phyloP scores from a whole-genome alignment of 2,113 vertebrate genomes.

The Bubo bubo region DNA sequence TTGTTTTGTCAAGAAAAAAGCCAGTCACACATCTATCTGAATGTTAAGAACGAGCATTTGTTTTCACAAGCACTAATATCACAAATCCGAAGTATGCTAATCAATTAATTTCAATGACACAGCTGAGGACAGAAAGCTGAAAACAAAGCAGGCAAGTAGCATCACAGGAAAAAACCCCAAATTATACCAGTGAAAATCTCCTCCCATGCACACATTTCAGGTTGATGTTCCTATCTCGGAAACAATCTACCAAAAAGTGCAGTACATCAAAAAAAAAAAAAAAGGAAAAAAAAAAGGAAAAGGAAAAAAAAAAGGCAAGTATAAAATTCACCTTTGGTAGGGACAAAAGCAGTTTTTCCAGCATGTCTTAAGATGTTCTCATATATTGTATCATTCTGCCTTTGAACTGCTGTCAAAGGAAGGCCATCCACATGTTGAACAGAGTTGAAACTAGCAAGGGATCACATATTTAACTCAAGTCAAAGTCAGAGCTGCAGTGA shows the following conservation, averaged over 20 bases:
- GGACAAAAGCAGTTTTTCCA: neutral
- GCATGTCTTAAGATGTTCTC: neutral
- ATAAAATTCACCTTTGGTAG: neutral
- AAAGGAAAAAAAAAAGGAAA: accelerated
- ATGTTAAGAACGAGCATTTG: neutral
- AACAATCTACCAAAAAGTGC: neutral
- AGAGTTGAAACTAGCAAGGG: neutral
- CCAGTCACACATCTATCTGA: neutral
- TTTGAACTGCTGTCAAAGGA: neutral
- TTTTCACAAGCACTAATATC: neutral
- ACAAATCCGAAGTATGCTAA: neutral
- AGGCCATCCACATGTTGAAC: neutral
- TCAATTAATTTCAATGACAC: neutral
- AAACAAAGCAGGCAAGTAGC: neutral
- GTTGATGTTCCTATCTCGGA: neutral
- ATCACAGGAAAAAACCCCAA: neutral
- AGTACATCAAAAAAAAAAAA: neutral
- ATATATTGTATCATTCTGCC: neutral
- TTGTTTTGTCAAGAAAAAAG: neutral
- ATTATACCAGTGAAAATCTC: neutral
- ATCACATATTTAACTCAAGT: neutral
- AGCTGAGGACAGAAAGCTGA: neutral
- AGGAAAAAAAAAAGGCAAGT: neutral
- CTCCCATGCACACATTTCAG: neutral
- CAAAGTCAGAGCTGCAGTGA: neutral